phyloP scores from a whole-genome alignment of 2,797 vertebrate species.

The Tapirus indicus region DNA sequence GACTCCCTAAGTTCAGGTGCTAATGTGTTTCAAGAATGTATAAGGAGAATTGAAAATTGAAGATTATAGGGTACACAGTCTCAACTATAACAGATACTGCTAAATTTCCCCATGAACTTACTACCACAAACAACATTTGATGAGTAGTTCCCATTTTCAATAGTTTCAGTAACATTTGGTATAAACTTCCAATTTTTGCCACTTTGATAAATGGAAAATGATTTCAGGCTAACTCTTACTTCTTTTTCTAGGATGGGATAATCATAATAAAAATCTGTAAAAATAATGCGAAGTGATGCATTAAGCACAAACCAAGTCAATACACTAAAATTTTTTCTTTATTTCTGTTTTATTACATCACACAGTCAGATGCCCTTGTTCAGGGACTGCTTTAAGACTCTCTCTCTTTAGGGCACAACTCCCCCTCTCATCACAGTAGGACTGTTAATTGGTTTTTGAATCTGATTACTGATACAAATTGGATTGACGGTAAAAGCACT shows the following conservation, averaged over 20 bases:
- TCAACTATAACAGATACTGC: neutral
- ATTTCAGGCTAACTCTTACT: neutral
- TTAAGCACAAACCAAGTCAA: constrained; percentile 22
- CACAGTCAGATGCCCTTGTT: neutral
- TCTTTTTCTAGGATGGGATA: neutral
- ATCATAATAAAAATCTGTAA: constrained; percentile 32
- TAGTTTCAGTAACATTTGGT: neutral
- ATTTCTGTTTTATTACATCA: neutral
- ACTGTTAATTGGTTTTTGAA: constrained; percentile 58
- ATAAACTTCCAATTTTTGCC: neutral
- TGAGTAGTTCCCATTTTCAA: neutral
- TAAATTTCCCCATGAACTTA: neutral
- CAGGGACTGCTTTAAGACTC: neutral
- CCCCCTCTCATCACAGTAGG: neutral
- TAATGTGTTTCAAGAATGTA: neutral
- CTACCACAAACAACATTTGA: neutral
- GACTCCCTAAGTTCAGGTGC: neutral
- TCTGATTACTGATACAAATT: constrained; percentile 63
- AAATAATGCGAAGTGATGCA: neutral
- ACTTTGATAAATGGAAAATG: neutral
- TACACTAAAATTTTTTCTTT: neutral
- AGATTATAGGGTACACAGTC: neutral
- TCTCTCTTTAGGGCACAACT: neutral
- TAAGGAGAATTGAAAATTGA: neutral
- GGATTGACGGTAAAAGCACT: constrained; percentile 13